Evolutionary conservation across 2,797 vertebrate species (phyloP).

Genomic region (Squalus acanthias): DNA sequence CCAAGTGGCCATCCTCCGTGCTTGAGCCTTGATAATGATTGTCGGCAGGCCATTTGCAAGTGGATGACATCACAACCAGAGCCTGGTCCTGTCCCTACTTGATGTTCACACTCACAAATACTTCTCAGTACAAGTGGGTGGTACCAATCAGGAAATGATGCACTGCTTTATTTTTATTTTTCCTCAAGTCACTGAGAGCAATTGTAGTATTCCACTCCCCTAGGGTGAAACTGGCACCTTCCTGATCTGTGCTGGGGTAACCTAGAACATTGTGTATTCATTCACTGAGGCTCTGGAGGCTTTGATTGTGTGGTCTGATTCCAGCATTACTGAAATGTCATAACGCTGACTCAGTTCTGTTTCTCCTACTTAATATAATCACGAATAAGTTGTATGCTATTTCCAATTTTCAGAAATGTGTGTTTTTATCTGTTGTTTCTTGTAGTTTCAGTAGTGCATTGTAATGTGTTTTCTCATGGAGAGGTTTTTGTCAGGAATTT

Average conservation of each 20-base stretch:
- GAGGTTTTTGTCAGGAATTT: neutral
- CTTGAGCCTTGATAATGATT: neutral
- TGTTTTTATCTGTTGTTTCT: neutral
- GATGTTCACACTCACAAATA: neutral
- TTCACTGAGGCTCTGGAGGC: neutral
- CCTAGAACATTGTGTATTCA: neutral
- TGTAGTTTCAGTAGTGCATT: neutral
- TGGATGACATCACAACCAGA: neutral
- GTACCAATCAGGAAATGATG: neutral
- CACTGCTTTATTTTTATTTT: neutral
- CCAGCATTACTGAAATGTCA: neutral
- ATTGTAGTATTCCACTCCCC: neutral
- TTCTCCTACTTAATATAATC: neutral
- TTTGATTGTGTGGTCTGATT: neutral
- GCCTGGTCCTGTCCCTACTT: neutral
- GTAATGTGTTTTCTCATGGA: neutral
- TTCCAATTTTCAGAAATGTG: neutral
- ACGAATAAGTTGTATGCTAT: neutral
- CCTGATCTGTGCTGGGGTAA: neutral
- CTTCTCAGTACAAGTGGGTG: neutral
- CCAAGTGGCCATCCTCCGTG: neutral
- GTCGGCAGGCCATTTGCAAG: neutral
- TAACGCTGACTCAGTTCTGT: too few species aligned
- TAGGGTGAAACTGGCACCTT: neutral
- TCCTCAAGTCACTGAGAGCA: neutral